Evolutionary conservation across 2,888 invertebrate genomes (phyloP).

Genomic region (Epsilonema sp.): DNA sequence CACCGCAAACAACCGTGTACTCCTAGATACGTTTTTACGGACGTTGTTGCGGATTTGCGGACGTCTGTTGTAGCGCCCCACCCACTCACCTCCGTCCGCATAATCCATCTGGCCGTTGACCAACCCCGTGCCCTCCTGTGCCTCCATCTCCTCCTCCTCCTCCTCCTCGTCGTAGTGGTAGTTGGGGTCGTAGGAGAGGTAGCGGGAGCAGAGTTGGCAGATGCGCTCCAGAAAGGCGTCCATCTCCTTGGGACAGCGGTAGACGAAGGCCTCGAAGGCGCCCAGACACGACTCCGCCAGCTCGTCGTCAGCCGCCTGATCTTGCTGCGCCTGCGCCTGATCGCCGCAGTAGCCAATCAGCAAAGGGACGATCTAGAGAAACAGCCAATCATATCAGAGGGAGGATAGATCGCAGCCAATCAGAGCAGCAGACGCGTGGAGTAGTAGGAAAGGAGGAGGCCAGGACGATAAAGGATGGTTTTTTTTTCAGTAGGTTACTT

Average conservation of each 20-base stretch:
- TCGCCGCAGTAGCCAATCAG: constrained; percentile 46
- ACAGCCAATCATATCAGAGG: constrained; percentile 10
- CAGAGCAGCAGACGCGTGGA: too few relatives aligned
- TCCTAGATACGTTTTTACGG: too few relatives aligned
- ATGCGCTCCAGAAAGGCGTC: constrained; percentile 22
- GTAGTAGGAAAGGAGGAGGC: too few relatives aligned
- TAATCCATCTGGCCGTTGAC: neutral
- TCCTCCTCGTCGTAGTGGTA: constrained; percentile 73
- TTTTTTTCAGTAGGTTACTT: too few relatives aligned
- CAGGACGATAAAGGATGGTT: too few relatives aligned
- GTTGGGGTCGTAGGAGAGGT: constrained; percentile 91
- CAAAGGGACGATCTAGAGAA: constrained; percentile 51
- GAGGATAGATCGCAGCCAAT: too few relatives aligned
- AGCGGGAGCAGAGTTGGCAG: constrained; percentile 59
- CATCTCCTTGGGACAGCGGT: constrained; percentile 75
- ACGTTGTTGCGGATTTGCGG: too few relatives aligned
- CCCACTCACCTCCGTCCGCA: too few relatives aligned
- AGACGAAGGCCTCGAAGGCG: constrained; percentile 87
- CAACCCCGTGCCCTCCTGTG: too few relatives aligned
- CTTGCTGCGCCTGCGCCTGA: neutral
- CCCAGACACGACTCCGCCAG: constrained; percentile 72
- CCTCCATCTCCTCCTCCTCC: too few relatives aligned
- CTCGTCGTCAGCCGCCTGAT: constrained; percentile 76
- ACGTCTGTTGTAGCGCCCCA: too few relatives aligned
- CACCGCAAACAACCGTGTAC: too few relatives aligned